Evolutionary conservation across 2,113 vertebrate genomes (phyloP).

Genomic region (Chitala chitala): DNA sequence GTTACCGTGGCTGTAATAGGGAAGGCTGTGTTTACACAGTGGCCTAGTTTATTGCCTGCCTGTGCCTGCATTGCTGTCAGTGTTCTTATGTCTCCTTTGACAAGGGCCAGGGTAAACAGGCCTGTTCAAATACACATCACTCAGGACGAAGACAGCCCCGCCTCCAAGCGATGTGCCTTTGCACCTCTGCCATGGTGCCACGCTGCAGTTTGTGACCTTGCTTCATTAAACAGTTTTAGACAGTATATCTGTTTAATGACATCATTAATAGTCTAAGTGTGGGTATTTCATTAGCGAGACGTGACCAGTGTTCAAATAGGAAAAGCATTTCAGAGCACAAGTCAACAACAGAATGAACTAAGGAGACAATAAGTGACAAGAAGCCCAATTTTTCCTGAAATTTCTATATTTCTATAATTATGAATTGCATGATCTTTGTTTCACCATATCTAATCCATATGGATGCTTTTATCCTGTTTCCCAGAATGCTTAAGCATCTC

Average conservation of each 20-base stretch:
- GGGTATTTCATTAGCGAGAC: not conserved
- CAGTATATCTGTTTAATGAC: not conserved
- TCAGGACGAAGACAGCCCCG: conserved; percentile 8
- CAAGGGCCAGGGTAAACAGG: conserved; percentile 27
- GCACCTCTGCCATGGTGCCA: not conserved
- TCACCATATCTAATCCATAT: not conserved
- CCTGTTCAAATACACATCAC: conserved; percentile 27
- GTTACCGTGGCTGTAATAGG: conserved; percentile 19
- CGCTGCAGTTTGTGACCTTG: not conserved
- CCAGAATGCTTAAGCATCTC: too few species aligned
- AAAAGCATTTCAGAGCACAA: not conserved
- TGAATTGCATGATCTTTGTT: not conserved
- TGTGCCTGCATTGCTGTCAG: conserved; percentile 19
- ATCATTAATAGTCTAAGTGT: not conserved
- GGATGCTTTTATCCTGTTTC: not conserved
- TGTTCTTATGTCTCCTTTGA: conserved; percentile 25
- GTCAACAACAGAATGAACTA: not conserved
- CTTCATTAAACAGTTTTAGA: not conserved
- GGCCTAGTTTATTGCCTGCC: conserved; percentile 14
- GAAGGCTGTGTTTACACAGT: conserved; percentile 22
- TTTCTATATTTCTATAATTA: not conserved
- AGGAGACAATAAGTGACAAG: too few species aligned
- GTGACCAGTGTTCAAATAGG: not conserved
- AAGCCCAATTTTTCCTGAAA: too few species aligned
- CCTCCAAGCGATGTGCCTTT: not conserved